Conservation (phyloP, 53 echinoderm and acorn worm genomes). For the Arbacia lixula region DNA sequence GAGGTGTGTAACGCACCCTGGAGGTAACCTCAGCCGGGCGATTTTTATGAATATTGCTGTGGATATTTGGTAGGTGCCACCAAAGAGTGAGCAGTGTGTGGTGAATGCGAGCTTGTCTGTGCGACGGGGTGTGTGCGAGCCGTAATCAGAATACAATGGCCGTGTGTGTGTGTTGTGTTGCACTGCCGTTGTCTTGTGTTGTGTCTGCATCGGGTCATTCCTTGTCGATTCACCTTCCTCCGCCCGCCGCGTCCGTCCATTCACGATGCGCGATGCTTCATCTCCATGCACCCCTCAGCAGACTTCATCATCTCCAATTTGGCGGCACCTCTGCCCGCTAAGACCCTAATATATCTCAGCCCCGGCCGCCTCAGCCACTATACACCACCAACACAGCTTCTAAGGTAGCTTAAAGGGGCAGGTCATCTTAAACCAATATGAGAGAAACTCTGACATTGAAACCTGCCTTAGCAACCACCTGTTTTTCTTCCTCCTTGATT, state of each 20-base stretch:
- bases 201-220: too few species aligned
- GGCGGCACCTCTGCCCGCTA: not conserved
- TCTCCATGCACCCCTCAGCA: not conserved
- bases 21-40: constrained; percentile 3
- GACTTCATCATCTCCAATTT: constrained; percentile 41
- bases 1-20: constrained; percentile 23
- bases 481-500: too few species aligned
- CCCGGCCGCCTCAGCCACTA: too few species aligned
- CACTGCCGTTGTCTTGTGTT: too few species aligned
- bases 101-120: constrained; percentile 19
- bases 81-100: constrained; percentile 1
- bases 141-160: constrained; percentile 44
- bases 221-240: too few species aligned
- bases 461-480: too few species aligned
- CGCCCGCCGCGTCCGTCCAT: too few species aligned
- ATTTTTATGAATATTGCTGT: constrained; percentile 27
- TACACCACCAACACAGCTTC: too few species aligned
- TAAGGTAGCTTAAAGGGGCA: too few species aligned
- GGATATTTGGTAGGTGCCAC: constrained; percentile 41
- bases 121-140: not conserved
- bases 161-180: too few species aligned
- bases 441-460: too few species aligned
- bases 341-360: not conserved
- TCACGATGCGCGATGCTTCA: not conserved
- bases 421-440: too few species aligned